phyloP scores from a whole-genome alignment of 2,888 invertebrate genomes.

The Tetanocera ferruginea region DNA sequence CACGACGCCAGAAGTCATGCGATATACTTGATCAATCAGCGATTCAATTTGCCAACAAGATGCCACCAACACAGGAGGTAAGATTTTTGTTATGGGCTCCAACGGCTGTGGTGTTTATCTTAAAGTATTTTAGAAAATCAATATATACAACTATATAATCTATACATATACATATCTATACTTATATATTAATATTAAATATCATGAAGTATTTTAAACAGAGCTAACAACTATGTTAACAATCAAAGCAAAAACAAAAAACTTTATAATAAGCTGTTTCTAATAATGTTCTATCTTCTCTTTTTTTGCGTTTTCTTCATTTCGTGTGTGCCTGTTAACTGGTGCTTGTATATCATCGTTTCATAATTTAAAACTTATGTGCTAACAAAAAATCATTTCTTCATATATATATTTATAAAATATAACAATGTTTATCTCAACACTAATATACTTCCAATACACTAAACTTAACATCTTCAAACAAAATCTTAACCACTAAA shows the following conservation, averaged over 20 bases:
- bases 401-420: neutral
- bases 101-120: neutral
- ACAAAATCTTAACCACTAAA: slow-evolving; percentile 9
- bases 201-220: neutral
- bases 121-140: slow-evolving; percentile 34
- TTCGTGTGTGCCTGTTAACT: slow-evolving; percentile 65
- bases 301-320: slow-evolving; percentile 56
- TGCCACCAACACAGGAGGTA: slow-evolving; percentile 76
- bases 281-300: slow-evolving; percentile 60
- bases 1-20: slow-evolving; percentile 91
- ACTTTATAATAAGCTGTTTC: neutral
- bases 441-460: neutral
- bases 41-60: slow-evolving; percentile 80
- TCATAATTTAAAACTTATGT: neutral
- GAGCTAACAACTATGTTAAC: neutral
- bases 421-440: slow-evolving; percentile 39
- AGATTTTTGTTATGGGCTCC: slow-evolving; percentile 34
- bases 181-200: neutral
- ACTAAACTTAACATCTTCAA: neutral
- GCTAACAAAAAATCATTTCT: neutral
- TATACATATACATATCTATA: too few species aligned
- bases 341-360: slow-evolving; percentile 62
- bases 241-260: neutral
- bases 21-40: slow-evolving; percentile 92
- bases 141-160: neutral